These are phyloP conservation scores for Poeciliopsis occidentalis DNA, from an alignment of 2,113 vertebrate genomes.

Conservation along the genomic window DNA sequence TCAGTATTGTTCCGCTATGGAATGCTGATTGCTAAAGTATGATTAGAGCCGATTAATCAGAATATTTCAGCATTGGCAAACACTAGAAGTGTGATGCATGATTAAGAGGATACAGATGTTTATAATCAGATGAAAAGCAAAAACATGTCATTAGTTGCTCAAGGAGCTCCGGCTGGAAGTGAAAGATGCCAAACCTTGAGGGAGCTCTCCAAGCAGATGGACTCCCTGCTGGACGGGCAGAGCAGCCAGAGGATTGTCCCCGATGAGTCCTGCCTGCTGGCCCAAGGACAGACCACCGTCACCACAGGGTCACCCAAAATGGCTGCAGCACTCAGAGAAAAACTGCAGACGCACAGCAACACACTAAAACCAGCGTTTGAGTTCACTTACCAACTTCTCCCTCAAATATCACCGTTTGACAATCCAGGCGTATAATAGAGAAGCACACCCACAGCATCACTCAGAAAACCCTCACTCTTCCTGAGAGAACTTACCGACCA, in stretches of 20 bases:
- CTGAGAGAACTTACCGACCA: conserved; percentile 32
- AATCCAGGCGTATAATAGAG: conserved; percentile 15
- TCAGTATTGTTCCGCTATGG: not conserved
- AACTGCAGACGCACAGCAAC: not conserved
- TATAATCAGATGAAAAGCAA: conserved; percentile 9
- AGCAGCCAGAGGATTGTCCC: conserved; percentile 84
- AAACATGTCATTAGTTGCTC: conserved; percentile 19
- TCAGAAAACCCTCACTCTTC: conserved; percentile 25
- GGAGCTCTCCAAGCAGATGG: conserved; percentile 80
- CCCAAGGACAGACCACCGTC: conserved; percentile 39
- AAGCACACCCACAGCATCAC: conserved; percentile 42
- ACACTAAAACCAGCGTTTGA: conserved; percentile 1
- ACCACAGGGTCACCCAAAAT: conserved; percentile 29
- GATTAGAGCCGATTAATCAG: too few relatives aligned
- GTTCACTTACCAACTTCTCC: conserved; percentile 51
- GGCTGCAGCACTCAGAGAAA: not conserved
- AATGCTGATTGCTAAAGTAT: not conserved
- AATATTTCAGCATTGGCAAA: not conserved
- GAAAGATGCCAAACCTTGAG: conserved; percentile 75
- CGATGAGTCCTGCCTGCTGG: conserved; percentile 87
- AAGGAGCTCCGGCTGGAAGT: conserved; percentile 26
- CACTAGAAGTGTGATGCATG: not conserved
- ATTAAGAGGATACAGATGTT: conserved; percentile 43
- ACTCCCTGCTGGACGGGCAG: conserved; percentile 78
- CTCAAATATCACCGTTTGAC: conserved; percentile 33